Conservation (phyloP, 35 echinoderm and acorn worm species). For the Heliocidaris erythrogramma region DNA sequence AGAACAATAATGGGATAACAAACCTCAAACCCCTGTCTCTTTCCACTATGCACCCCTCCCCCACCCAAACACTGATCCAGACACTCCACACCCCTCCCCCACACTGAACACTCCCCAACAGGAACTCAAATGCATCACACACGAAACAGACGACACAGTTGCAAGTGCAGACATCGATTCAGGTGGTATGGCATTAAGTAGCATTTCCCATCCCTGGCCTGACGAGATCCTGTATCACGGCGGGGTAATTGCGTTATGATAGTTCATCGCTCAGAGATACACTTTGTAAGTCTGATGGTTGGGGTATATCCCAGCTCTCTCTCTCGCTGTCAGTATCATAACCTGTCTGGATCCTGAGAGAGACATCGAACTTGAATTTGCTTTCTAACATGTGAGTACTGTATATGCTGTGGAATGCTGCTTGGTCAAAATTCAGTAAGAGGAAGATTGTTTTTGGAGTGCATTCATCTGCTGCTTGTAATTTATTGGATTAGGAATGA, state of each 20-base stretch:
- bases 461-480: neutral
- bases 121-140: neutral
- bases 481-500: neutral
- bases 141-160: neutral
- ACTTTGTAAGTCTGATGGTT: neutral
- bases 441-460: neutral
- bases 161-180: neutral
- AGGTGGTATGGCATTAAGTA: neutral
- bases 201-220: neutral
- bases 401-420: neutral
- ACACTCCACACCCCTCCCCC: neutral
- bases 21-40: neutral
- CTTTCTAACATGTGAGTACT: neutral
- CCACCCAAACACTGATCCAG: too few species aligned
- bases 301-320: neutral
- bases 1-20: neutral
- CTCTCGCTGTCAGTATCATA: neutral
- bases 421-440: neutral
- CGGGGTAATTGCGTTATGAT: neutral
- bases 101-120: neutral
- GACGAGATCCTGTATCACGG: neutral
- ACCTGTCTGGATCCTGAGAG: neutral
- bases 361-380: neutral
- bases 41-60: neutral
- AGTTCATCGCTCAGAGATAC: neutral